Base-by-base conservation (phyloP, 2,888 invertebrate genomes). In the Platycheirus rosarum region DNA sequence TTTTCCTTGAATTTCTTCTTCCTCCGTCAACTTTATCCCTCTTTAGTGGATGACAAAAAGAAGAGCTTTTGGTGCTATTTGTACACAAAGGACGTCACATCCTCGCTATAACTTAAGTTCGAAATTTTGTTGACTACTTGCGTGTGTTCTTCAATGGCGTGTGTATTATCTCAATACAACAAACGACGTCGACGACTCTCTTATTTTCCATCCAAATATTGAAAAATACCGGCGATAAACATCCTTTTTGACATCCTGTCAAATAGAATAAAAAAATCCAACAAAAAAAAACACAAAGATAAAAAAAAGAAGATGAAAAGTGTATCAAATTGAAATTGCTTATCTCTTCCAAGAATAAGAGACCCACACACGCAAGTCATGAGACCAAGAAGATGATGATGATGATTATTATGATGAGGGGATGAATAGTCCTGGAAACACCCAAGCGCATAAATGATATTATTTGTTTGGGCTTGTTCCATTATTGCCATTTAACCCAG, bases 141-240 rank as follows among this genome's bases (percentile, higher is more conserved):
- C 29, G 29, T 46, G 44, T 55, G 29, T 46, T 32, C 37, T 32
- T 23, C 44, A 69, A 62, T 20, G 9, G 9, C 18, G 26, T 29
- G 40, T 35, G 13, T 37, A 49, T 20, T 32, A 8, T 65, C 37
- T 80, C 75, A 75, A 79, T 69, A 75, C 51, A 29, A 32, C 70
- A 20, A 53, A 42, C 26, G 0, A 29, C 6, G 18, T 35, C 26
- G 0, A 29, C 6, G 18, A 76, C 51, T 46, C 70, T 75, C 70
- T 65, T 70, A 70, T 76, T 76, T 76, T 62, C 60, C 53, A 18
- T 8, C 32, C 60, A 70, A 70, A 76, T 71, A 75, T 80, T 75
- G 65, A 75, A 80, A 70, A 80, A 69, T 70, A 42, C 70, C 53
- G 65, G 44, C 53, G 65, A 66, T 76, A 71, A 76, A 70, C 70